Evolutionary conservation across 1,140 invertebrate species (phyloP), one percentile per base, ranked within the genome.

Genomic region (Trachymyrmex cornetzi): DNA sequence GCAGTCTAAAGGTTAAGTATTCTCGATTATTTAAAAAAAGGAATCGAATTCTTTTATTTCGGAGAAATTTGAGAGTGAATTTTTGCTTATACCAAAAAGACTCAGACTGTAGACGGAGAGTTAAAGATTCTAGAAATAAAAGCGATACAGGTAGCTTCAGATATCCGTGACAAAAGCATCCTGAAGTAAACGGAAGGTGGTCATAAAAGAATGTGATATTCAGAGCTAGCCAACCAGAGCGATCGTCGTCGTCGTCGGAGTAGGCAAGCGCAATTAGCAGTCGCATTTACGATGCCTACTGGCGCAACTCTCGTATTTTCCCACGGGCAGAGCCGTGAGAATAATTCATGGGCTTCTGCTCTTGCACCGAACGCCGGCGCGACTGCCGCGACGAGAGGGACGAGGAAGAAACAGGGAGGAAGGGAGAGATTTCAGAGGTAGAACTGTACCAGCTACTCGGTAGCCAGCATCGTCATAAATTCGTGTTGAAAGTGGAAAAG

Each of bases 291-390:
- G 92, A 94, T 93, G 93, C 91, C 93, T 93, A 94, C 91, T 92
- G 94, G 92, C 90, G 93, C 89, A 92, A 94, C 89, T 91, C 92
- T 91, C 92, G 94, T 92, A 94, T 94, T 95, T 95, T 95, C 94
- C 93, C 94, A 95, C 94, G 94, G 93, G 91, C 93, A 89, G 92
- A 93, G 93, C 93, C 94, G 93, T 94, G 94, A 94, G 93, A 94
- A 94, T 95, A 94, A 95, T 94, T 95, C 94, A 95, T 95, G 93
- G 92, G 87, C 81, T 79, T 90, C 89, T 71, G 77, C 77, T 91
- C 79, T 80, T 89, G 87, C 77, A 89, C 88, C 79, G 77, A 90
- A 90, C 88, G 85, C 38, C 67, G 59, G 69, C 22, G 67, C 59
- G 34, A 44, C 57, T 77, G 77, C 64, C 69, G 86, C 67, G 85